phyloP scores from a whole-genome alignment of 23 tunicate genomes.

The Styela clava region DNA sequence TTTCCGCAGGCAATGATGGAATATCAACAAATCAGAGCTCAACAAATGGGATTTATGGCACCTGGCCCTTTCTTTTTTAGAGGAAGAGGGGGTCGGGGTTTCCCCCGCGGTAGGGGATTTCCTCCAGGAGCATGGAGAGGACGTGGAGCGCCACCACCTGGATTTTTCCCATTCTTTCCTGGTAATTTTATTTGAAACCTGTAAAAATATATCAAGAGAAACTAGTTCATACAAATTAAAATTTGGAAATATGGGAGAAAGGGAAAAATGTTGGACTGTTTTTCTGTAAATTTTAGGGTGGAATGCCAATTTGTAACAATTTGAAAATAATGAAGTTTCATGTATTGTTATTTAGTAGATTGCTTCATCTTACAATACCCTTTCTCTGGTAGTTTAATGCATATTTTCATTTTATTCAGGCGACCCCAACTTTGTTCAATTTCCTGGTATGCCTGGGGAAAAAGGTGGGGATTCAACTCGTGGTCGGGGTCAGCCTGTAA shows the following conservation, averaged over 20 bases:
- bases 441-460: conserved; percentile 17
- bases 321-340: too few species aligned
- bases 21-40: conserved; percentile 38
- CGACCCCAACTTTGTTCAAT: conserved; percentile 9
- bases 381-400: too few species aligned
- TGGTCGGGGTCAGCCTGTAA: conserved; percentile 17
- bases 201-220: too few species aligned
- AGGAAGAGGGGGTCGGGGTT: conserved; percentile 69
- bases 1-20: conserved; percentile 40
- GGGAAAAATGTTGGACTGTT: too few species aligned
- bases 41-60: conserved; percentile 42
- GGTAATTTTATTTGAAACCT: not conserved
- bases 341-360: too few species aligned
- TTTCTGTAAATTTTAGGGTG: too few species aligned
- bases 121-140: conserved; percentile 64
- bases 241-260: too few species aligned
- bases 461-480: not conserved
- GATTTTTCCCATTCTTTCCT: conserved; percentile 12
- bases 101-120: conserved; percentile 39
- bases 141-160: conserved; percentile 24
- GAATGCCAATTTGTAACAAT: too few species aligned
- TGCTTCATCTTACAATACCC: too few species aligned
- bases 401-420: not conserved
- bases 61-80: conserved; percentile 54
- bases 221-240: too few species aligned